Evolutionary conservation across 1,140 invertebrate species (phyloP), one percentile per base, ranked within the genome.

Genomic region (Drosophila quadrilineata): DNA sequence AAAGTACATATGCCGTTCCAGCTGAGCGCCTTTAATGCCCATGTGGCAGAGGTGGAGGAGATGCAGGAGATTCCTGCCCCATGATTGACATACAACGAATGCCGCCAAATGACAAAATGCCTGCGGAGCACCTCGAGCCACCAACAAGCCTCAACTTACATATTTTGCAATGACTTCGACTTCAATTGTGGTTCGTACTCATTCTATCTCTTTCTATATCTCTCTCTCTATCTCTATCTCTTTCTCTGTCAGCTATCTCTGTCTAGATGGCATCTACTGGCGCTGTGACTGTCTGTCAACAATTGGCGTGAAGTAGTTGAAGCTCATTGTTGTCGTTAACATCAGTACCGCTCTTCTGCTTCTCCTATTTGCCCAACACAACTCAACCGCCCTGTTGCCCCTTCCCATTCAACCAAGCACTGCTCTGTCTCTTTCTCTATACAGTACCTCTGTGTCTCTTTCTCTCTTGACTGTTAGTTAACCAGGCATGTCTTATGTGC

Each of bases 301-400:
- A 84, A 84, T 84, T 84, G 77, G 77, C 77, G 79, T 66, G 52
- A 82, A 82, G 77, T 82, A 84, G 73, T 77, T 69, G 64, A 49
- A 63, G 57, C 74, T 76, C 56, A 48, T 73, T 70, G 64, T 35
- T 64, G 50, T 63, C 66, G 59, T 67, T 60, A 29, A 36, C 59
- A 57, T 29, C 28, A 35, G 1, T n/a, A n/a, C 26, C 28, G 4
- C 10, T 19, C n/a, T 2, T 9, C 36, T 28, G 49, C 14, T 53
- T 60, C 28, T 6, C 3, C 10, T 33, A 10, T 19, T 10, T 6
- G 17, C 10, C n/a, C n/a, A n/a, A n/a, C n/a, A n/a, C n/a, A n/a
- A n/a, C n/a, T n/a, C n/a, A n/a, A n/a, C n/a, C n/a, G n/a, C n/a
- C n/a, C n/a, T n/a, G n/a, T n/a, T n/a, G n/a, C n/a, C 6, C 28